Base-by-base conservation (phyloP, 2,113 vertebrate species). In the Psilopsiagon aymara region DNA sequence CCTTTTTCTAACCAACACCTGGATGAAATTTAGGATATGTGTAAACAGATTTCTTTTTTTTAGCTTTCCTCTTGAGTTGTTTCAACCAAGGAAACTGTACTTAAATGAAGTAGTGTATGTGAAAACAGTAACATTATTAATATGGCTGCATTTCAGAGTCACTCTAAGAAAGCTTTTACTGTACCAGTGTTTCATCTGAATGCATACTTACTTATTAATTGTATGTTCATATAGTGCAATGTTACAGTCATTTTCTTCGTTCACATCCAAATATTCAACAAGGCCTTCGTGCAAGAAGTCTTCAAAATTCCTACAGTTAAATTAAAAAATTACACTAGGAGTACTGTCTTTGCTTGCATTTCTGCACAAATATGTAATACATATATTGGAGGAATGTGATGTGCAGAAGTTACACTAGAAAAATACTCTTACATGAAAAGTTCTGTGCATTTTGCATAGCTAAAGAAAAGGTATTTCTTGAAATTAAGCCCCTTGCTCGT, bases 181-280 rank as follows among this genome's bases (percentile, higher is more conserved):
- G 31, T 17, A 49, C 3, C 29, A 66, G 33, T 46, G 20, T 44
- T 62, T 46, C 64, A 14, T 21, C 46, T 6, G 33, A 91, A 37
- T 25, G 8, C 44, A 83, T 44, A 98, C 99, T 98, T 95, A 99
- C 99, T 99, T 99, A 91, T 87, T 97, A 84, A 99, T 99, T 96
- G 99, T 99, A 90, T 99, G 98, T 86, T 99, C 99, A 95, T 99
- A 99, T 1, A 99, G 98, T 27, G 99, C 99, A 46, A 99, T 99
- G 92, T 98, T 99, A 97, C 99, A 99, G 76, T 99, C 99, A 74
- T 99, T 99, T 98, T 99, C 99, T 97, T 99, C 99, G 67, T 99
- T 99, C 51, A 99, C 99, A 91, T 99, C 99, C 92, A 99, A 98
- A 97, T 99, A 99, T 82, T 99, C 99, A 20, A 99, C 99, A 2